Evolutionary conservation across 2,113 vertebrate species (phyloP).

Genomic region (Eptesicus fuscus): DNA sequence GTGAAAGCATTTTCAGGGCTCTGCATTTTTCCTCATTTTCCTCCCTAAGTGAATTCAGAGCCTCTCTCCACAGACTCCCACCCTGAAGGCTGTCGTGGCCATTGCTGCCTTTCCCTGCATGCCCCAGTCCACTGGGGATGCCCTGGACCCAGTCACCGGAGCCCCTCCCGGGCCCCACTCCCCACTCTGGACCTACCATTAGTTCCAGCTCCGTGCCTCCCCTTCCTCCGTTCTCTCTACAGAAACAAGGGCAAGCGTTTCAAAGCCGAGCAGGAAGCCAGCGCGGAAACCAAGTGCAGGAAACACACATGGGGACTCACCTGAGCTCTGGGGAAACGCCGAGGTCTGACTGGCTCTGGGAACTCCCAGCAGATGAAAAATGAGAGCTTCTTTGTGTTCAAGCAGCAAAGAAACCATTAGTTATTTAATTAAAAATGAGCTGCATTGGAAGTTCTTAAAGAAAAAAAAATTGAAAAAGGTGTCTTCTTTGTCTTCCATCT

Average conservation of each 20-base stretch:
- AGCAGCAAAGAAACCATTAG: background rate
- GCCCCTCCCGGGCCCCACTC: background rate
- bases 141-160: background rate
- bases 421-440: background rate
- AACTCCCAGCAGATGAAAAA: background rate
- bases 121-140: no score
- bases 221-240: background rate
- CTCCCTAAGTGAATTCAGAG: background rate
- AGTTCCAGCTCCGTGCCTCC: background rate
- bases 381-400: background rate
- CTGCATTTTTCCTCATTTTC: background rate
- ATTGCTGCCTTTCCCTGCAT: rapidly evolving
- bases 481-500: background rate
- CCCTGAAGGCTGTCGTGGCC: rapidly evolving
- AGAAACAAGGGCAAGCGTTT: background rate
- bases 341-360: background rate
- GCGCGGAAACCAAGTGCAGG: no score
- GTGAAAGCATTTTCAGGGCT: background rate
- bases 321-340: background rate
- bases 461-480: background rate
- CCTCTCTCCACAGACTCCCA: background rate
- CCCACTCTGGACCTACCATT: background rate
- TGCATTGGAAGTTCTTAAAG: background rate
- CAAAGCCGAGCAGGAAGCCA: background rate
- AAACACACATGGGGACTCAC: background rate